phyloP scores from a whole-genome alignment of 2,888 invertebrate genomes.

The Chrysolina haemoptera region DNA sequence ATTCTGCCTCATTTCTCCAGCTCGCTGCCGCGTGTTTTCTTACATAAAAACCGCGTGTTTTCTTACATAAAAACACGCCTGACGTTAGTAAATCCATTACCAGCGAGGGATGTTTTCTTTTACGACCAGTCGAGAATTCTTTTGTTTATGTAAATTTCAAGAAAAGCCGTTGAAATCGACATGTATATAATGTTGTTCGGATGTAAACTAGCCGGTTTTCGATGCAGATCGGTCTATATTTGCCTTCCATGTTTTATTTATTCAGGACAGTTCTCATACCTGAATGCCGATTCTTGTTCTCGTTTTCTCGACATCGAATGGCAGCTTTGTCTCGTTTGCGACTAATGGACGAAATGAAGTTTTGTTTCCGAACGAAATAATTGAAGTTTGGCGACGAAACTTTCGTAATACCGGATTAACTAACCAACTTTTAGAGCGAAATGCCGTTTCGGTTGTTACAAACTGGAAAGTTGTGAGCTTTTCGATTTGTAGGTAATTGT shows the following conservation, averaged over 20 bases:
- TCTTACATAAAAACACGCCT: background rate
- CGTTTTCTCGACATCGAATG: background rate
- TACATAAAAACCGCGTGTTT: background rate
- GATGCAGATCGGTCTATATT: constrained; percentile 17
- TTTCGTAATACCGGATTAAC: no score
- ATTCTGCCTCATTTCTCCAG: background rate
- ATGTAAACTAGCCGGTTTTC: constrained; percentile 25
- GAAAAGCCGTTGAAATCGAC: constrained; percentile 25
- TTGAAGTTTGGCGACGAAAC: background rate
- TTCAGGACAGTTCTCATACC: constrained; percentile 7
- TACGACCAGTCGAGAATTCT: constrained; percentile 10
- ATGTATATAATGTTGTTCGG: constrained; percentile 23
- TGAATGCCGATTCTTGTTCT: constrained; percentile 19
- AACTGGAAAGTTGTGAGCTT: no score
- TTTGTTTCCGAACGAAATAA: background rate
- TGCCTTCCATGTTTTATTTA: constrained; percentile 18
- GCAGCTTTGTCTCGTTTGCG: constrained; percentile 1
- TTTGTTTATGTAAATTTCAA: constrained; percentile 15
- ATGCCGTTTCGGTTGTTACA: no score
- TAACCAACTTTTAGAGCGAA: no score
- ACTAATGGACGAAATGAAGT: background rate
- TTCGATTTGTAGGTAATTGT: no score
- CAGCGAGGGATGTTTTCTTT: background rate
- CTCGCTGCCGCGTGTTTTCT: background rate
- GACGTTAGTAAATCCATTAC: constrained; percentile 5